Evolutionary conservation across 2,888 invertebrate species (phyloP).

Genomic region (Drosophila helvetica): DNA sequence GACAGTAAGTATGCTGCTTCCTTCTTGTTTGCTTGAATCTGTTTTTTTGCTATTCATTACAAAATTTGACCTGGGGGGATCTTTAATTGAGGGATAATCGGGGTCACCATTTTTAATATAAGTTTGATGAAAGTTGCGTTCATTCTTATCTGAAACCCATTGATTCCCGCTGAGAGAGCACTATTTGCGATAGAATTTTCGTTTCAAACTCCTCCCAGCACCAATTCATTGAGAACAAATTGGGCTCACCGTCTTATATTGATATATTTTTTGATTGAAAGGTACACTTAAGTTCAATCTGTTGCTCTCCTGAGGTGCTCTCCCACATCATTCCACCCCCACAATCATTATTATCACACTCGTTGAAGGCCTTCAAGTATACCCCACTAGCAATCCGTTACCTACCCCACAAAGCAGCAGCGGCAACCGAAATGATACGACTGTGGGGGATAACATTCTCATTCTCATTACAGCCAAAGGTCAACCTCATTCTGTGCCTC

Average conservation of each 20-base stretch:
- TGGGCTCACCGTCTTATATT: no score
- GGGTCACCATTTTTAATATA: no score
- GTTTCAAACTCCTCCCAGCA: no score
- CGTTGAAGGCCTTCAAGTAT: not conserved
- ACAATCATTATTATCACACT: conserved; percentile 13
- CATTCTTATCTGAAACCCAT: no score
- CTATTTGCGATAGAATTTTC: no score
- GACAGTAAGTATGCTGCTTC: no score
- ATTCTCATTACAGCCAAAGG: conserved; percentile 69
- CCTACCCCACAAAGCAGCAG: not conserved
- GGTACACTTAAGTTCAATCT: not conserved
- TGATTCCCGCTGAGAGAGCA: no score
- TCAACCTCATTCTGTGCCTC: conserved; percentile 55
- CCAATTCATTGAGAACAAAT: no score
- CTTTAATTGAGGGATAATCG: no score
- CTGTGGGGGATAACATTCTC: conserved; percentile 45
- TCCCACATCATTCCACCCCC: not conserved
- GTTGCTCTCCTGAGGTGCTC: not conserved
- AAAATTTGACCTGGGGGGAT: no score
- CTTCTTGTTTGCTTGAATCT: not conserved
- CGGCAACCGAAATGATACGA: not conserved
- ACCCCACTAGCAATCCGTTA: not conserved
- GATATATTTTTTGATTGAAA: no score
- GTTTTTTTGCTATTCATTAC: not conserved
- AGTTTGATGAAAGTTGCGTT: no score